Base-by-base conservation (phyloP, 2,888 invertebrate genomes). In the Coremacera marginata region DNA sequence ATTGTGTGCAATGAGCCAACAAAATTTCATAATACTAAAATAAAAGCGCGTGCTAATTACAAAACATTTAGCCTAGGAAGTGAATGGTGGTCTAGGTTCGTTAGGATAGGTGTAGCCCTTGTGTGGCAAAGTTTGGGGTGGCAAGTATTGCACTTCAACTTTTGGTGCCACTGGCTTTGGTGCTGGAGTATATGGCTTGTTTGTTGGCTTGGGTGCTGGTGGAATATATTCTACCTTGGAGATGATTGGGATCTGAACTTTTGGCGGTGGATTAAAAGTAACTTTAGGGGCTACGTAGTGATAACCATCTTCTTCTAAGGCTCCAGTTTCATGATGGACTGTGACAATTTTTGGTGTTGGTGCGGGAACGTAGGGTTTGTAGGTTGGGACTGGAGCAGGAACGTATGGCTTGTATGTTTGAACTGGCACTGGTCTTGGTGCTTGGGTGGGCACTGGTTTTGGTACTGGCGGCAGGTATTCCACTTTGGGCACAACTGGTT, bases 61-160 rank as follows among this genome's bases (percentile, higher is more conserved):
- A 71, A n/a, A 52, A 72, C 27, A 9, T 34, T 31, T 60, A 77
- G 55, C 80, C 83, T 87, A 88, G 78, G 79, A 87, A 22, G 76
- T 52, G 81, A 87, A 87, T 11, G 88, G 82, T 75, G 87, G 87
- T 76, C 85, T 82, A 65, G 87, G 87, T 73, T 87, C 77, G 82
- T 87, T 87, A 81, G 88, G 88, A 77, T 87, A 87, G 80, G 78
- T 82, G 80, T 87, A 87, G 34, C 88, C 87, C 60, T 82, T 73
- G 14, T 31, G 60, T 11, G 37, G 51, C 11, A 27, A 44, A 65
- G 51, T 80, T 75, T 25, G 77, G 65, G 81, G 80, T 68, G 84
- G 83, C 77, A 77, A 72, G 67, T 80, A 81, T 73, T 77, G 79
- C 7, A 63, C 65, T 25, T 49, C 70, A 16, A 44, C 44, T 44